Conservation (phyloP, 1,140 invertebrate genomes). For the Musca vetustissima region DNA sequence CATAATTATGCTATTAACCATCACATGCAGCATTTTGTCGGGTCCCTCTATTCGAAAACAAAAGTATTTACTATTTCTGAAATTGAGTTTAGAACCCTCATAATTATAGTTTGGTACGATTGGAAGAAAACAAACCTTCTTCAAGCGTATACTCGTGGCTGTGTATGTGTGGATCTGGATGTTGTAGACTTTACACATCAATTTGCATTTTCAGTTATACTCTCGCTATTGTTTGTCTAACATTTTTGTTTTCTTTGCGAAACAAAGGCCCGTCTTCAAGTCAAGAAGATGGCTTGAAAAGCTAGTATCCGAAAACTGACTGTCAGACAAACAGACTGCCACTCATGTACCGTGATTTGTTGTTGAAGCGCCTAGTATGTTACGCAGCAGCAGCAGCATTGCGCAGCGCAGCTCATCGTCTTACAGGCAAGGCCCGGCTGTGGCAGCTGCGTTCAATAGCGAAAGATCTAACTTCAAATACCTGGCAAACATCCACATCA, state of each 20-base stretch:
- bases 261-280: constrained; percentile 9
- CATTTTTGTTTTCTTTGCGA: constrained; percentile 8
- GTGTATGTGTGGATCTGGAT: no score
- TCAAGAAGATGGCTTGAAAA: constrained; percentile 10
- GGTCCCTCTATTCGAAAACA: no score
- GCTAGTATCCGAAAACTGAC: background rate
- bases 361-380: constrained; percentile 4
- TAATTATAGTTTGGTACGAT: no score
- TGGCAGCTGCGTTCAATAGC: no score
- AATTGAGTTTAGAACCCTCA: no score
- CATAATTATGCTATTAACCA: no score
- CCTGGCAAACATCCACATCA: background rate
- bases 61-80: no score
- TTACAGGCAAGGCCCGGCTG: no score
- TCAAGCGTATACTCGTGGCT: no score
- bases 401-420: no score
- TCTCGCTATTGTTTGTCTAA: background rate
- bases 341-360: background rate
- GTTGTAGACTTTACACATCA: background rate
- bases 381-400: background rate
- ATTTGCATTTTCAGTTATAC: constrained; percentile 14
- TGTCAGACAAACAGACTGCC: background rate
- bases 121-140: no score
- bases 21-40: no score
- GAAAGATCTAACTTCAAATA: background rate